phyloP scores from a whole-genome alignment of 2,888 invertebrate genomes.

The Drosophila eohydei region DNA sequence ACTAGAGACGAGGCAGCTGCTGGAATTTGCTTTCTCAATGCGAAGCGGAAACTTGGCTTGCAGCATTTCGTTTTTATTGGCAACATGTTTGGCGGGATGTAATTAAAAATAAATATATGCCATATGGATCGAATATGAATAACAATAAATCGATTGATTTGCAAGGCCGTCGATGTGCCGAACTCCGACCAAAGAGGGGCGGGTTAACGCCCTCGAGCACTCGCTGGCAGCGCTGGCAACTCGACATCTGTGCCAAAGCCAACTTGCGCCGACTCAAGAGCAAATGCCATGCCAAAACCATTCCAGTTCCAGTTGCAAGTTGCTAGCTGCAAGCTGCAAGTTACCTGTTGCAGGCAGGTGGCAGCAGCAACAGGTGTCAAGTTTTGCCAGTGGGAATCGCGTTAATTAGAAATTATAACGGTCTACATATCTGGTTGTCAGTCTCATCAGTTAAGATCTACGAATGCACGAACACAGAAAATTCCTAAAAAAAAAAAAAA shows the following conservation, averaged over 20 bases:
- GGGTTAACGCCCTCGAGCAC: constrained; percentile 7
- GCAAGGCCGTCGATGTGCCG: constrained; percentile 33
- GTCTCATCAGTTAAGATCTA: constrained; percentile 39
- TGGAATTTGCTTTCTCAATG: constrained; percentile 78
- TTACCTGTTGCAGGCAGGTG: constrained; percentile 13
- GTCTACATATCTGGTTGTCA: constrained; percentile 48
- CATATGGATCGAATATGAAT: constrained; percentile 18
- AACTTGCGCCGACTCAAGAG: background rate
- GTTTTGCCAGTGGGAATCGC: constrained; percentile 60
- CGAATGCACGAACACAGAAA: constrained; percentile 12
- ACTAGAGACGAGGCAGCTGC: constrained; percentile 23
- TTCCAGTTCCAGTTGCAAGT: constrained; percentile 21
- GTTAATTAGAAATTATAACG: constrained; percentile 69
- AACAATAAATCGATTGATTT: constrained; percentile 5
- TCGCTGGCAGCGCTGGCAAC: constrained; percentile 9
- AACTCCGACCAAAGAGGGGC: background rate
- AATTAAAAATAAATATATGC: constrained; percentile 40
- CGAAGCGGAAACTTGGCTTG: constrained; percentile 38
- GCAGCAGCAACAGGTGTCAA: constrained; percentile 55
- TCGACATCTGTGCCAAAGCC: constrained; percentile 7
- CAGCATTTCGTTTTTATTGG: constrained; percentile 76
- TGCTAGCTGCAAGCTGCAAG: background rate
- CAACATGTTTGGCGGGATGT: constrained; percentile 66
- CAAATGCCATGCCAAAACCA: constrained; percentile 10
- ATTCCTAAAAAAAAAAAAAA: constrained; percentile 1